Percentiles rank a stretch among this genome's conserved stretches.
Conservation (phyloP, 2,888 invertebrate species). For the Agrilus cyanescens region DNA sequence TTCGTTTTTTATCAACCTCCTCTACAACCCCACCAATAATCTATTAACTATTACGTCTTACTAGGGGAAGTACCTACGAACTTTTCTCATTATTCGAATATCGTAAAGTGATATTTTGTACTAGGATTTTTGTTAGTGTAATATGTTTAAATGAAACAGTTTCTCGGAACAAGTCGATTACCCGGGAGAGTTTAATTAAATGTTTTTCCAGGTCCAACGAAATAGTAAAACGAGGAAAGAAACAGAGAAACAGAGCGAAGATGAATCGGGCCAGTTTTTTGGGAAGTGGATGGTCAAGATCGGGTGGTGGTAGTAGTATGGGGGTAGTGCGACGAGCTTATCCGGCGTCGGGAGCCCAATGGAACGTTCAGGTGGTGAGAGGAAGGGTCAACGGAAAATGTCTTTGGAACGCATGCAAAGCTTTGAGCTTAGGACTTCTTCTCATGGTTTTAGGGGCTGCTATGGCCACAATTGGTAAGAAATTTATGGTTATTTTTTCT, state of each 20-base stretch:
- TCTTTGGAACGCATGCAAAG: constrained; percentile 90
- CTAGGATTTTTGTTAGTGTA: no score
- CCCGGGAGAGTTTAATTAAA: no score
- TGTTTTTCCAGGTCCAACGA: no score
- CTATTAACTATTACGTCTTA: no score
- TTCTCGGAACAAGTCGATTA: no score
- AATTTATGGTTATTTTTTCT: background rate
- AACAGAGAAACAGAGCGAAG: background rate
- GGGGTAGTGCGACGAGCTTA: constrained; percentile 52
- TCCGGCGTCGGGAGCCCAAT: constrained; percentile 71
- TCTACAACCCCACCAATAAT: no score
- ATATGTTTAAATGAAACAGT: no score
- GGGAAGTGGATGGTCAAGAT: constrained; percentile 35
- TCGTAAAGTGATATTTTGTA: no score
- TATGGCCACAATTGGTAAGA: constrained; percentile 84
- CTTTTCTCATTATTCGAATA: no score
- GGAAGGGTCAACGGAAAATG: constrained; percentile 83
- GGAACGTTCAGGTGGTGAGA: constrained; percentile 75
- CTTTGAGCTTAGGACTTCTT: constrained; percentile 74
- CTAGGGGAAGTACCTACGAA: no score
- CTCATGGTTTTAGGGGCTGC: constrained; percentile 81
- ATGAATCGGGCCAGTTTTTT: constrained; percentile 30
- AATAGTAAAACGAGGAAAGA: no score
- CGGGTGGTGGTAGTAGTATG: constrained; percentile 31
- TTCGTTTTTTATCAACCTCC: no score